Evolutionary conservation across 2,113 vertebrate species (phyloP), one percentile per base, ranked within the genome.

Genomic region (Triplophysa siluroides): DNA sequence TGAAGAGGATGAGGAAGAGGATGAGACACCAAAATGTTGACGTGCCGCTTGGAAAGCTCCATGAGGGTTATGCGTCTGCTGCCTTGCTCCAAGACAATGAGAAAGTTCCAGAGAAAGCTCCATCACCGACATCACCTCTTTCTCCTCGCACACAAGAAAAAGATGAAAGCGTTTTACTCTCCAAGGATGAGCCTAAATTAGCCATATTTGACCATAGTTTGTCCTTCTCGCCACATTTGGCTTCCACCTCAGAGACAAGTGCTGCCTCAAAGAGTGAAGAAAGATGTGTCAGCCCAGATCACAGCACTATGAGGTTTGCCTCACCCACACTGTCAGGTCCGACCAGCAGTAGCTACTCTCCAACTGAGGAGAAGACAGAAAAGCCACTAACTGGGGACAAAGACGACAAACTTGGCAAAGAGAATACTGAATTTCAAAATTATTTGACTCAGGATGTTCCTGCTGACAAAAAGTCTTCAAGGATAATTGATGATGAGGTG

Each of bases 271-370:
- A 98, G 54, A 88, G 88, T 1, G 96, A 98, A 54, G 97, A 98
- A 8, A 92, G 95, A 79, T 98, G 96, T 87, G 71, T 91, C 50
- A 99, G 97, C 83, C 96, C 96, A 1, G 98, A 98, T 0, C 97
- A 99, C 45, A 98, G 96, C 86, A 99, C 97, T 0, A 93, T 98
- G 81, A 99, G 94, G 88, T 94, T 98, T 92, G 94, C 96, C 9
- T 98, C 97, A 65, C 97, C 96, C 33, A 96, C 95, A 9, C 95
- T 94, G 5, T 99, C 96, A 16, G 95, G 95, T 24, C 96, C 95
- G n/a, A 96, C 96, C 0, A 98, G 97, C 86, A 94, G 95, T 67
- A 93, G 95, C 33, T 95, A 97, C 85, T 98, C 98, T 21, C 98
- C 98, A 0, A 92, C 96, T 13, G 96, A 99, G 67, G 97, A 98